Base-by-base conservation (phyloP, 1,140 invertebrate genomes). In the Drosophila cardini region DNA sequence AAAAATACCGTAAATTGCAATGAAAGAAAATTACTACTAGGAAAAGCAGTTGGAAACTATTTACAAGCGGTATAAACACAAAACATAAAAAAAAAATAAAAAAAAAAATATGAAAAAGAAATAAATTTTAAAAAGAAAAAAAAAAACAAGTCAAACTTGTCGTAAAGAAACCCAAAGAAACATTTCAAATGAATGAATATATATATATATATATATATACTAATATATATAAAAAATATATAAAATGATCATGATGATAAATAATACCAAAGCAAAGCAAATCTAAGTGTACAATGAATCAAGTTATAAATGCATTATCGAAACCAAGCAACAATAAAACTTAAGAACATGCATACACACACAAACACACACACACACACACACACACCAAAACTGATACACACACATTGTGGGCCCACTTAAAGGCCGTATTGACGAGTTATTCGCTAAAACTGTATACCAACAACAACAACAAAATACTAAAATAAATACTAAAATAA, bases 241-340 rank as follows among this genome's bases (percentile, higher is more conserved):
- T 38, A 36, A 46, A 18, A 56, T 21, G 4, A 64, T 18, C 13
- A 57, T 8, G 21, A 57, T 45, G 11, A 56, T 38, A 11, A 21
- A 18, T 18, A 46, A 46, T 45, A 78, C 52, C 65, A 82, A 76
- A 78, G 53, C 48, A 70, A 60, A 42, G 36, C 52, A 81, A 62
- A 40, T 81, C 72, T 69, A 85, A 71, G 71, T 82, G 75, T 76
- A 76, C 63, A 73, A 69, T 73, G 52, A 74, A 80, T 64, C 38
- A 81, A 77, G 21, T 55, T 30, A 26, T 26, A 43, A 76, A 68
- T 76, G 55, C 57, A 72, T 72, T 65, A 65, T 42, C 61, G 53
- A 72, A 63, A 40, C 40, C 21, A 40, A 70, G 48, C 62, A 65
- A 69, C 65, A 52, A 52, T 68, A 69, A 61, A 53, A 67, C 38